Evolutionary conservation across 2,797 vertebrate species (phyloP), one percentile per base, ranked within the genome.

Genomic region (Euthynnus affinis): DNA sequence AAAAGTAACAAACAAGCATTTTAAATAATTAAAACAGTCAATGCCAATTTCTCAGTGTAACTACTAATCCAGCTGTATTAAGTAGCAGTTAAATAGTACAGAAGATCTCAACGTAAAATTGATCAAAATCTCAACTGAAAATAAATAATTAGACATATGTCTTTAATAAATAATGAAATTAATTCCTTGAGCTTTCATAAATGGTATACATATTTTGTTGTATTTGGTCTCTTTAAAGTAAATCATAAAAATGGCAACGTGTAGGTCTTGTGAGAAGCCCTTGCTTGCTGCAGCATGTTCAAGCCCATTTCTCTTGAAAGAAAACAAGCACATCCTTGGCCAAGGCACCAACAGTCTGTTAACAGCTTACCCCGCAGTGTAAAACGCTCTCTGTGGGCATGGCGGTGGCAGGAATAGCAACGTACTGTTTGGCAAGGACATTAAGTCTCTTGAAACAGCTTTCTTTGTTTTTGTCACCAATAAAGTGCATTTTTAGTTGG

Each of bases 361-460:
- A 49, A 46, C 51, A 52, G 74, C 77, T 70, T 52, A 81, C 59
- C 64, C 70, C 34, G 37, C 68, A 66, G 40, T 63, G 62, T 80
- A 71, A 81, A 85, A 63, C 72, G 13, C 70, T 79, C 66, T 79
- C 82, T 74, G 63, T 29, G 62, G 60, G 52, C 65, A 48, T n/a
- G 9, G 14, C 4, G 5, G 29, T 46, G 83, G 78, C 81, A 84
- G 52, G 67, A 83, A 84, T 79, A 84, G 77, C 37, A 71, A 78
- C 14, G 22, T 10, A 58, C 53, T 49, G 34, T 58, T 80, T 85
- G 70, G 76, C 76, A 78, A 80, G 72, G 32, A 85, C 78, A 76
- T 44, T 5, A 10, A n/a, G 74, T 81, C 48, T 71, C 77, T 80
- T 59, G 27, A 78, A 77, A 74, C 32, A 68, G 48, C 40, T 70